Conservation (phyloP, 2,888 invertebrate species). For the Spisula subtruncata region DNA sequence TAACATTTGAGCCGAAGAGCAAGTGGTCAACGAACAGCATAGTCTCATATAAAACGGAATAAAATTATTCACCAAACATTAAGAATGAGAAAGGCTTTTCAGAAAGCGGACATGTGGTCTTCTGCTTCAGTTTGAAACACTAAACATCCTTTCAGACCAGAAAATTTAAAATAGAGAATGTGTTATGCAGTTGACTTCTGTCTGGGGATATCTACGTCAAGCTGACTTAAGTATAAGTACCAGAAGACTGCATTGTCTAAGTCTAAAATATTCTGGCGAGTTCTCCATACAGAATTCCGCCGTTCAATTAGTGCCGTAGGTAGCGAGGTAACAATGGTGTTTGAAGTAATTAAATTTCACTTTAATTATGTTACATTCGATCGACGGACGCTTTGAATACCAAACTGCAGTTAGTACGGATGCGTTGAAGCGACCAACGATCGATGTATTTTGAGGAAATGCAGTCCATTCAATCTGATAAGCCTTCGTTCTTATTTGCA, state of each 20-base stretch:
- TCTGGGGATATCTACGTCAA: neutral
- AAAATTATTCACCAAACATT: too few relatives aligned
- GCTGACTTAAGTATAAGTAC: neutral
- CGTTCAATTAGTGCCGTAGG: slow-evolving; percentile 6
- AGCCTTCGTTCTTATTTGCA: neutral
- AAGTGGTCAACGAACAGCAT: too few relatives aligned
- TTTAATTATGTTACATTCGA: slow-evolving; percentile 28
- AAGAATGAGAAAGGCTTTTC: too few relatives aligned
- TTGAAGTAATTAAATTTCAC: slow-evolving; percentile 15
- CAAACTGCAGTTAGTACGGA: slow-evolving; percentile 8
- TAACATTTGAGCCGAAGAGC: too few relatives aligned
- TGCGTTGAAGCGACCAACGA: slow-evolving; percentile 5
- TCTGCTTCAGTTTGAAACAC: neutral
- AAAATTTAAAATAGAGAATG: neutral
- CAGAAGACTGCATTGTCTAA: neutral
- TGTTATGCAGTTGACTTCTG: slow-evolving; percentile 11
- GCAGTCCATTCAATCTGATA: slow-evolving; percentile 18
- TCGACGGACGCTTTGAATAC: neutral
- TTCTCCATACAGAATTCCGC: neutral
- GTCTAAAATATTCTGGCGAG: neutral
- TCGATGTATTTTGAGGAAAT: neutral
- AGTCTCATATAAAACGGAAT: too few relatives aligned
- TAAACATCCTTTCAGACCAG: neutral
- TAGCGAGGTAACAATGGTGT: neutral
- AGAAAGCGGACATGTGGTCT: too few relatives aligned